Percentiles rank a stretch among this genome's conserved stretches.
These are phyloP conservation scores for Cetonia aurata DNA, from an alignment of 2,888 invertebrate species.

Conservation along the genomic window DNA sequence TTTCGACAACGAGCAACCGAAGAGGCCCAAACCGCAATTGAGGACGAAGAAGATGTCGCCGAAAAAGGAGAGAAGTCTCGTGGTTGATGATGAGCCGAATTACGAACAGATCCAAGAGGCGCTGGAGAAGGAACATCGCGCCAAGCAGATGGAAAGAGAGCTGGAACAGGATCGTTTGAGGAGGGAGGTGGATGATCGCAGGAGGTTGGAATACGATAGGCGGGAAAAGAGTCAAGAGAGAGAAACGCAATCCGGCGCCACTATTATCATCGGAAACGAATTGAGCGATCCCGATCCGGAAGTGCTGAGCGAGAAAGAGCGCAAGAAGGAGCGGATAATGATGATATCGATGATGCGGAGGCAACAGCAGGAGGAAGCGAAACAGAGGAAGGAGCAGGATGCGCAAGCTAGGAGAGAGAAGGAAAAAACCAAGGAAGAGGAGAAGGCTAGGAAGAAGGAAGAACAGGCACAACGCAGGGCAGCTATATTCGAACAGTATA, in stretches of 20 bases:
- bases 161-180: slow-evolving; percentile 66
- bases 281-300: slow-evolving; percentile 77
- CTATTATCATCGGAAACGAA: slow-evolving; percentile 78
- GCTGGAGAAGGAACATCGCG: slow-evolving; percentile 56
- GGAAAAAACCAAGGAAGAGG: slow-evolving; percentile 82
- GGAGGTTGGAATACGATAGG: slow-evolving; percentile 58
- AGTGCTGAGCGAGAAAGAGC: slow-evolving; percentile 91
- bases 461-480: slow-evolving; percentile 91
- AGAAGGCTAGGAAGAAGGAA: slow-evolving; percentile 79
- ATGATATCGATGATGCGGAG: slow-evolving; percentile 89
- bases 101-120: slow-evolving; percentile 44
- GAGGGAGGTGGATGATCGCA: slow-evolving; percentile 64
- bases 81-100: slow-evolving; percentile 44
- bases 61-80: slow-evolving; percentile 74
- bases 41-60: slow-evolving; percentile 81
- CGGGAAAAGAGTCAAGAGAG: slow-evolving; percentile 67
- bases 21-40: slow-evolving; percentile 89
- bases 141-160: slow-evolving; percentile 67
- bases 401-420: slow-evolving; percentile 80
- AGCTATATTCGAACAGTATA: slow-evolving; percentile 91
- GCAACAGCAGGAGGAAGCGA: slow-evolving; percentile 90
- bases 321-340: slow-evolving; percentile 92
- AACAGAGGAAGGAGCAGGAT: slow-evolving; percentile 86
- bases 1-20: slow-evolving; percentile 90
- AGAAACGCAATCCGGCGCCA: slow-evolving; percentile 65